Percentiles rank a stretch among this genome's conserved stretches.
Conservation (phyloP, 2,113 vertebrate genomes). For the Oriolus oriolus region DNA sequence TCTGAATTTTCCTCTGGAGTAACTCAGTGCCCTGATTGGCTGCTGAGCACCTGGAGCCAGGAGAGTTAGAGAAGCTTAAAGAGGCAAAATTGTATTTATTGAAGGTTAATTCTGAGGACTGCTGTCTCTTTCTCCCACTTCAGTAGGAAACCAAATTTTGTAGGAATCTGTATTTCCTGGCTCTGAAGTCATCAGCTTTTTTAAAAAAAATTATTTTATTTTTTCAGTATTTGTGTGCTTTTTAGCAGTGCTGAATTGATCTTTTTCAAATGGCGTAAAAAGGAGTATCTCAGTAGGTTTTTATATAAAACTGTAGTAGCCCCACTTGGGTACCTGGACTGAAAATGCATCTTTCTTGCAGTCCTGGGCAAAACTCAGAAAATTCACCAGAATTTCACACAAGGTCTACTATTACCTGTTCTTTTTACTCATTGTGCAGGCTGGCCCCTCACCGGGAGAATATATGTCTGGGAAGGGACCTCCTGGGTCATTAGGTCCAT, state of each 20-base stretch:
- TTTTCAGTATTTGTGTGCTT: neutral
- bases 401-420: neutral
- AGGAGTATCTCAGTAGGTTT: neutral
- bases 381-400: neutral
- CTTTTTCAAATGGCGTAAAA: neutral
- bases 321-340: neutral
- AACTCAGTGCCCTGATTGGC: neutral
- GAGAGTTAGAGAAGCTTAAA: neutral
- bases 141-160: neutral
- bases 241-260: neutral
- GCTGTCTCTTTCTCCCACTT: neutral
- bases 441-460: neutral
- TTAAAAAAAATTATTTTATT: neutral
- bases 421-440: neutral
- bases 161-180: neutral
- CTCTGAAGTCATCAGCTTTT: neutral
- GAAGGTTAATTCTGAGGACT: neutral
- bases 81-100: neutral
- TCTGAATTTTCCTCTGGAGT: neutral
- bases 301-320: neutral
- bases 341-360: neutral
- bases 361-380: neutral
- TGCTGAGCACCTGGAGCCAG: neutral
- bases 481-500: neutral
- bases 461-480: neutral